Evolutionary conservation across 2,888 invertebrate species (phyloP), one percentile per base, ranked within the genome.

Genomic region (Nebria brevicollis): DNA sequence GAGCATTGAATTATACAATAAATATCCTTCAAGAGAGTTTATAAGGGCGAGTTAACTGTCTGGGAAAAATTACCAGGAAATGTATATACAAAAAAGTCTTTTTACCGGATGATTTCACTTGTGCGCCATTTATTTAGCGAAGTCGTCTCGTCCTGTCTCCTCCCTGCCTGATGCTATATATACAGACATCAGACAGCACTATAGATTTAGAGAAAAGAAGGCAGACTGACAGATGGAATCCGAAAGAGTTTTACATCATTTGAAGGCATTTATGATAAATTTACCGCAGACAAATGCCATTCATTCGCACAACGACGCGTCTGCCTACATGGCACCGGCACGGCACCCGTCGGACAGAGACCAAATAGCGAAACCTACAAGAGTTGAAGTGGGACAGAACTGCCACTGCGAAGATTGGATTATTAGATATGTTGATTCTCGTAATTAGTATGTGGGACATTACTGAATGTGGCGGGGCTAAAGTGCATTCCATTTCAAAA

Each of bases 201-300:
- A 34, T 34, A 34, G 34, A 34, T 34, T 34, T 34, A 34, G 5
- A 34, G 34, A 34, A 34, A 34, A 34, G 34, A 34, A 34, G 34
- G 34, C 34, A 34, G 70, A 75, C 72, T 81, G 80, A 81, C 80
- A 81, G 80, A 70, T 72, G 76, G 75, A 81, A 75, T 81, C 72
- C 80, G 75, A 81, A 80, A 81, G 77, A 81, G 84, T 83, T 84
- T 83, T 83, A 83, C 84, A 83, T 84, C 85, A 85, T 86, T 85
- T 85, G 84, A 83, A 84, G 81, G 82, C 83, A 84, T 86, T 86
- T 85, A 86, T 85, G 86, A 86, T 85, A 86, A 86, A 86, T 86
- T 86, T 85, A 86, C 85, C 85, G 83, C 84, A 85, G 86, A 86
- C 85, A 85, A 84, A 83, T 83, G 79, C 83, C 85, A 84, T 85